Evolutionary conservation across 2,888 invertebrate genomes (phyloP).

Genomic region (Chymomyza amoena): DNA sequence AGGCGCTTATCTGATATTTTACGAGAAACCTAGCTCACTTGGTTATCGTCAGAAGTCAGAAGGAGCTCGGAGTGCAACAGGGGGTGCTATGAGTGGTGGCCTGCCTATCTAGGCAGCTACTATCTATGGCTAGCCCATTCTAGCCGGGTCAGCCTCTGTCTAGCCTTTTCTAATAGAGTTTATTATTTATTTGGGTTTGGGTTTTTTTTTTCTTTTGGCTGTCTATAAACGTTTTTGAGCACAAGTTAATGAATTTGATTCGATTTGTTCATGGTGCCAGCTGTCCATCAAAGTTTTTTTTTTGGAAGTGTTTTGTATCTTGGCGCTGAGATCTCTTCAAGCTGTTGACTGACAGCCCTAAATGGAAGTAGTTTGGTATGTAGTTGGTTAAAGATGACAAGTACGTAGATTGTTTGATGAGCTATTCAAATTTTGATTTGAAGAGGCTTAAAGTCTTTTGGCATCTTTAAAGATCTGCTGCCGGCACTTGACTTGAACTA

Average conservation of each 20-base stretch:
- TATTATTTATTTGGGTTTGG: too few relatives aligned
- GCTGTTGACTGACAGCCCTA: neutral
- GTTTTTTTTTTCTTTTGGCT: neutral
- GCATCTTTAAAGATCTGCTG: neutral
- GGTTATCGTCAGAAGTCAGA: neutral
- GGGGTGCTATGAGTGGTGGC: neutral
- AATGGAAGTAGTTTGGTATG: neutral
- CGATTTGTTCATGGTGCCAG: neutral
- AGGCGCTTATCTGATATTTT: slow-evolving; percentile 24
- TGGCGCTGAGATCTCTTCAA: slow-evolving; percentile 18
- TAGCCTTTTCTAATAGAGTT: neutral
- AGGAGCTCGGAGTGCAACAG: neutral
- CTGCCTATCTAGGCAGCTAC: neutral
- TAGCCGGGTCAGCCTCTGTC: neutral
- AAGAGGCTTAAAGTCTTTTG: neutral
- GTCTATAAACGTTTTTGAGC: neutral
- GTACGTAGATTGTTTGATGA: neutral
- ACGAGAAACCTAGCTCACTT: neutral
- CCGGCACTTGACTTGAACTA: neutral
- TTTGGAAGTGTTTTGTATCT: neutral
- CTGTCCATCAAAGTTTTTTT: neutral
- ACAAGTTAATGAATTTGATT: neutral
- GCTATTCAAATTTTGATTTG: neutral
- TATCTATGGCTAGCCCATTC: slow-evolving; percentile 21
- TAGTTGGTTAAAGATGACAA: neutral